Conservation (phyloP, 2,888 invertebrate genomes). For the Nebria brevicollis region DNA sequence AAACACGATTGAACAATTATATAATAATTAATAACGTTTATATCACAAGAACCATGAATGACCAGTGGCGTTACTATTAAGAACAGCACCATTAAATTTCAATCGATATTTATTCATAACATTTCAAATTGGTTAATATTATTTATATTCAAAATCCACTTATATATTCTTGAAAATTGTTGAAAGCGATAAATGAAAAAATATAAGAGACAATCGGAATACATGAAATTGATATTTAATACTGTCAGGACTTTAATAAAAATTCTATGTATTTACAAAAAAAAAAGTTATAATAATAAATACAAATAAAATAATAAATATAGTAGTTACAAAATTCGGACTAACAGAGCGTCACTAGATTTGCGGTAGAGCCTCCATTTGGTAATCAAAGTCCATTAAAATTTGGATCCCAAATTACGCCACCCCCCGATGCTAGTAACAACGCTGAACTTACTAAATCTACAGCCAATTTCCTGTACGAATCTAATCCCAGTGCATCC, state of each 20-base stretch:
- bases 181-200: not conserved
- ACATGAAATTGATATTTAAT: conserved; percentile 42
- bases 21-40: conserved; percentile 24
- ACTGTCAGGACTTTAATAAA: conserved; percentile 42
- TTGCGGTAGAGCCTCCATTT: conserved; percentile 6
- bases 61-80: conserved; percentile 36
- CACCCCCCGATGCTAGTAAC: not conserved
- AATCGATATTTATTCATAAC: conserved; percentile 15
- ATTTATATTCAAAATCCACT: not conserved
- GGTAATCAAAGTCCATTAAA: conserved; percentile 8
- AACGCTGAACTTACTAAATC: not conserved
- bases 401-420: not conserved
- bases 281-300: conserved; percentile 39
- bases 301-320: conserved; percentile 44
- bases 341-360: conserved; percentile 17
- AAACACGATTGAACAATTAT: conserved; percentile 29
- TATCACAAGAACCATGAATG: conserved; percentile 29
- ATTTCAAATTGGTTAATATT: not conserved
- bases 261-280: conserved; percentile 40
- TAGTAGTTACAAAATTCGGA: conserved; percentile 38
- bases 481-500: not conserved
- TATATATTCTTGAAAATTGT: conserved; percentile 5
- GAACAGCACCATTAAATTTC: conserved; percentile 7
- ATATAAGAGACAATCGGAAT: not conserved
- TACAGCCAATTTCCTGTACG: not conserved